These are phyloP conservation scores for Pristionchus fissidentatus DNA, from an alignment of 2,888 invertebrate species.

Conservation along the genomic window DNA sequence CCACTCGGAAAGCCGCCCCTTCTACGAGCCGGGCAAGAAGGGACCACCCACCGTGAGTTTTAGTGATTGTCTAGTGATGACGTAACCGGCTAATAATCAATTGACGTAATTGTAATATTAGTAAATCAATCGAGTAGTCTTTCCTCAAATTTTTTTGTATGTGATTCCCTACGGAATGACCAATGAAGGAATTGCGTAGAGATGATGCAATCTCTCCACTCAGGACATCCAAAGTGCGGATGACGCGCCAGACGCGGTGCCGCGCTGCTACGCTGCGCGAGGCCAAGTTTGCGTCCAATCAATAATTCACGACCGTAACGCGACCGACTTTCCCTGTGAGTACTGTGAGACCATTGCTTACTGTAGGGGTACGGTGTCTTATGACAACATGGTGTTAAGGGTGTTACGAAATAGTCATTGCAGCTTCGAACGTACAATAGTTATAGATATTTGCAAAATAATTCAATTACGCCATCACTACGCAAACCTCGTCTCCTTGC, in stretches of 20 bases:
- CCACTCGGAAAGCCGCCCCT: not conserved
- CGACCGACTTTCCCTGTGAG: constrained; percentile 6
- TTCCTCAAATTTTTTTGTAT: not conserved
- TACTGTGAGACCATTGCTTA: not conserved
- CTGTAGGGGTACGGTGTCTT: too few species aligned
- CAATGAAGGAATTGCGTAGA: not conserved
- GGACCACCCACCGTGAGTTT: too few species aligned
- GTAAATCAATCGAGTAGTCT: too few species aligned
- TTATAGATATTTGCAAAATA: too few species aligned
- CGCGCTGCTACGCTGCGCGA: not conserved
- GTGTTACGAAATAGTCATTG: too few species aligned
- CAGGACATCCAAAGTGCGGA: too few species aligned
- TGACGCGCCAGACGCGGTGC: not conserved
- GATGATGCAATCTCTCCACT: not conserved
- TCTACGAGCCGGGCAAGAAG: not conserved
- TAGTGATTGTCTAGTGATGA: too few species aligned
- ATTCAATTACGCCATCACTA: too few species aligned
- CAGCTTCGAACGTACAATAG: too few species aligned
- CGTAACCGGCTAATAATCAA: too few species aligned
- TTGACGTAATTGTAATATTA: too few species aligned
- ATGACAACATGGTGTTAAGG: too few species aligned
- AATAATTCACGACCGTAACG: constrained; percentile 28
- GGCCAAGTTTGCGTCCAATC: constrained; percentile 1
- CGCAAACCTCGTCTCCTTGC: not conserved
- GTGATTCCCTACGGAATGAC: not conserved